These are phyloP conservation scores for Tauraco hartlaubi DNA, from an alignment of 2,797 vertebrate species.

Conservation along the genomic window DNA sequence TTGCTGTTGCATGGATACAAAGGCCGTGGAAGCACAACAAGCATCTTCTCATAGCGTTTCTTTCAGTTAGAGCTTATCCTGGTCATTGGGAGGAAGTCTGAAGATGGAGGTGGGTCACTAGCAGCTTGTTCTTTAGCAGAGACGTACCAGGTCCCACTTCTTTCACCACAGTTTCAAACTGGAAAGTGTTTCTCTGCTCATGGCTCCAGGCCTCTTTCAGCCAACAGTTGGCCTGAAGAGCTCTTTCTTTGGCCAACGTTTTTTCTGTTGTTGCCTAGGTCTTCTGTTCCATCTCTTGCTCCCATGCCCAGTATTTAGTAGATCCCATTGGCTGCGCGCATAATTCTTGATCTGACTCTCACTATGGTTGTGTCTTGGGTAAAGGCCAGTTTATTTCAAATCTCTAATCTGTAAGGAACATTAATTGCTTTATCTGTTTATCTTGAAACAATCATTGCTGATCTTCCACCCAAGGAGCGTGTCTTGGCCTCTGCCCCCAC, in stretches of 20 bases:
- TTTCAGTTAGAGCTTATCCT: not conserved
- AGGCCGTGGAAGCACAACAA: not conserved
- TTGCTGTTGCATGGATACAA: fast-evolving
- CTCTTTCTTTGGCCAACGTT: not conserved
- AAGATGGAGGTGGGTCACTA: not conserved
- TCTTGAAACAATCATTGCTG: not conserved
- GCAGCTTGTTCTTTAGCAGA: not conserved
- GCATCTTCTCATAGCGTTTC: not conserved
- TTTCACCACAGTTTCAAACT: not conserved
- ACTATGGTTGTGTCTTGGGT: not conserved
- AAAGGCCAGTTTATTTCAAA: not conserved
- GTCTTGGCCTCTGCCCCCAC: not conserved
- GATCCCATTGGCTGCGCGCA: not conserved
- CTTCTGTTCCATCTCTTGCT: not conserved
- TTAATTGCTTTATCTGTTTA: not conserved
- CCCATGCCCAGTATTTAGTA: not conserved
- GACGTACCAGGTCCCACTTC: not conserved
- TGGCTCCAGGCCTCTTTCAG: not conserved
- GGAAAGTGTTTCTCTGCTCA: not conserved
- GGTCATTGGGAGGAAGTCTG: not conserved
- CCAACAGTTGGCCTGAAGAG: not conserved
- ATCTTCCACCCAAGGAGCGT: not conserved
- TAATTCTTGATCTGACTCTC: not conserved
- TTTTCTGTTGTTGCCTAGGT: not conserved
- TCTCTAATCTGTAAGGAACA: not conserved